These are phyloP conservation scores for Hydrozoanthus tunicans DNA, from an alignment of 64 coral and sea anemone species.

Conservation along the genomic window DNA sequence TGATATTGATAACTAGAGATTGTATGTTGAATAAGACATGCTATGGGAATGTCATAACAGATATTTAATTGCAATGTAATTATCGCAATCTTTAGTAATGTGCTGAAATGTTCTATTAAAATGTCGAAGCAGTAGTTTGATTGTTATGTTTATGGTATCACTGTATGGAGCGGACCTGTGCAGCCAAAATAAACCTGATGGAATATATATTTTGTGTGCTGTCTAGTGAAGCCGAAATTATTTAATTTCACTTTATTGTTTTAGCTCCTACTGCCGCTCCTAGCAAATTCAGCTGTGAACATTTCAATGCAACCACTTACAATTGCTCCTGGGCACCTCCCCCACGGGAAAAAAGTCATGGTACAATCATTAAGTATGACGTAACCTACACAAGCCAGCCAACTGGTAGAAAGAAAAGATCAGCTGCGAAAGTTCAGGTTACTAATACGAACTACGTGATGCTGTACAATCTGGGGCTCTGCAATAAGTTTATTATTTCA, in stretches of 20 bases:
- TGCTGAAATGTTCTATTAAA: no score
- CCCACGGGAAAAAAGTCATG: background rate
- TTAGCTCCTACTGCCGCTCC: background rate
- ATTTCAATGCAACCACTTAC: background rate
- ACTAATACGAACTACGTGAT: background rate
- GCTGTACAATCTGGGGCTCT: background rate
- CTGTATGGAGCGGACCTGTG: no score
- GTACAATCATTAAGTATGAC: background rate
- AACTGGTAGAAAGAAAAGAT: background rate
- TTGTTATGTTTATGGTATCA: no score
- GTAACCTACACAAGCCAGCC: background rate
- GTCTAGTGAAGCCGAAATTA: no score
- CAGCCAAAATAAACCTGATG: no score
- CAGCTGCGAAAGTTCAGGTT: background rate
- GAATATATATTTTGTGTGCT: no score
- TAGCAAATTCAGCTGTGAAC: background rate
- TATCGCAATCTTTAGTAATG: no score
- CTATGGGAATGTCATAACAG: no score
- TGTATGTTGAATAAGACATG: no score
- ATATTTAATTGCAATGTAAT: no score
- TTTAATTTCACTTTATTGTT: background rate
- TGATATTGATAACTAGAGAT: no score
- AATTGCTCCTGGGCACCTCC: background rate
- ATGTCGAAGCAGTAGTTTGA: no score
- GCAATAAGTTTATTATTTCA: background rate